Conservation (phyloP, 2,888 invertebrate genomes). For the Epinotia bilunana region DNA sequence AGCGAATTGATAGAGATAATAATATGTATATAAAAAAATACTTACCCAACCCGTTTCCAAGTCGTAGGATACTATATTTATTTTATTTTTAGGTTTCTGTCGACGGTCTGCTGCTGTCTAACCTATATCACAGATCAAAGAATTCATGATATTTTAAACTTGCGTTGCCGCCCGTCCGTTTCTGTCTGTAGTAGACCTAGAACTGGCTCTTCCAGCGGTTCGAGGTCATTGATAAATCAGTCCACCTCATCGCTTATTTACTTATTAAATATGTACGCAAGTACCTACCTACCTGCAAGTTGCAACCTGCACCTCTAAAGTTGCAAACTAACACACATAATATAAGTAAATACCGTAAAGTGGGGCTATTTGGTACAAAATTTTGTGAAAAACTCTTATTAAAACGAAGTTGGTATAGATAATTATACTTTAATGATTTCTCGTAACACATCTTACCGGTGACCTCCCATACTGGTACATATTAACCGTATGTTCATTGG, state of each 20-base stretch:
- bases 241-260: neutral
- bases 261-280: neutral
- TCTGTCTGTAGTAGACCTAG: neutral
- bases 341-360: no score
- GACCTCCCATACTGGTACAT: no score
- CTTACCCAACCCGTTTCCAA: neutral
- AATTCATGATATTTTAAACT: neutral
- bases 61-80: neutral
- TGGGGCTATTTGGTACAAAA: no score
- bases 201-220: neutral
- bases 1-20: conserved; percentile 1
- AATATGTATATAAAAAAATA: neutral
- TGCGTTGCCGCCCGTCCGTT: neutral
- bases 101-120: neutral
- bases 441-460: no score
- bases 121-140: no score
- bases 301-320: no score
- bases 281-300: neutral
- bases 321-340: no score
- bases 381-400: no score
- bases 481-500: no score
- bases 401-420: no score
- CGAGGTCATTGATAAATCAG: neutral
- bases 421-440: no score
- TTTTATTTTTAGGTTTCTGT: neutral